These are phyloP conservation scores for Eubasilissa splendida DNA, from an alignment of 2,888 invertebrate species.

Conservation along the genomic window DNA sequence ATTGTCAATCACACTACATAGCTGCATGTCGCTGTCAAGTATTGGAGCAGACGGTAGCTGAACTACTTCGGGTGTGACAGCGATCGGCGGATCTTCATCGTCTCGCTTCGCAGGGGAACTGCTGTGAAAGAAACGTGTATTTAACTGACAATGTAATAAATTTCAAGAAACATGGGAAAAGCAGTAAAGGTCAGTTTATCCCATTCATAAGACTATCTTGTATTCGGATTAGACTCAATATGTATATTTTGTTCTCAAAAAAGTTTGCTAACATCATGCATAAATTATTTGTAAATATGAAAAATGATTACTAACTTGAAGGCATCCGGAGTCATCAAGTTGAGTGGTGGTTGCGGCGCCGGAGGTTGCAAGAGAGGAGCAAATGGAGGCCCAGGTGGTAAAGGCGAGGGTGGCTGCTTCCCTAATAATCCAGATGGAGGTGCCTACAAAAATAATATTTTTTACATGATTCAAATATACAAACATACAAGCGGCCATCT, in stretches of 20 bases:
- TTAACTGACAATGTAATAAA: neutral
- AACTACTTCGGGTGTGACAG: conserved; percentile 65
- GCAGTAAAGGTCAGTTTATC: neutral
- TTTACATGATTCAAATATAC: too few relatives aligned
- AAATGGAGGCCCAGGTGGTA: conserved; percentile 61
- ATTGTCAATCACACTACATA: conserved; percentile 42
- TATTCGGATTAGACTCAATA: neutral
- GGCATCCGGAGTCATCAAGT: conserved; percentile 91
- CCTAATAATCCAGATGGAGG: conserved; percentile 66
- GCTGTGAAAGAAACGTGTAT: conserved; percentile 26
- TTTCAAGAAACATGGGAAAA: neutral
- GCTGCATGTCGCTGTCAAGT: conserved; percentile 53
- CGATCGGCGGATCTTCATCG: conserved; percentile 68
- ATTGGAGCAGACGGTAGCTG: conserved; percentile 42
- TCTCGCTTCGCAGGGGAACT: conserved; percentile 71
- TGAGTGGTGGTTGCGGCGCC: conserved; percentile 69
- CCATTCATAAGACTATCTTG: neutral
- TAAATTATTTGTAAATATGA: neutral
- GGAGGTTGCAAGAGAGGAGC: conserved; percentile 26
- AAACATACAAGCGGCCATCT: neutral
- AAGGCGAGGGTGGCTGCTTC: conserved; percentile 66
- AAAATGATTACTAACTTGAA: conserved; percentile 71
- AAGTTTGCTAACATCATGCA: neutral
- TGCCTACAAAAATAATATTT: conserved; percentile 61
- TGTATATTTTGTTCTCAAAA: neutral